phyloP scores from a whole-genome alignment of 1,140 invertebrate genomes.

The Colletes gigas region DNA sequence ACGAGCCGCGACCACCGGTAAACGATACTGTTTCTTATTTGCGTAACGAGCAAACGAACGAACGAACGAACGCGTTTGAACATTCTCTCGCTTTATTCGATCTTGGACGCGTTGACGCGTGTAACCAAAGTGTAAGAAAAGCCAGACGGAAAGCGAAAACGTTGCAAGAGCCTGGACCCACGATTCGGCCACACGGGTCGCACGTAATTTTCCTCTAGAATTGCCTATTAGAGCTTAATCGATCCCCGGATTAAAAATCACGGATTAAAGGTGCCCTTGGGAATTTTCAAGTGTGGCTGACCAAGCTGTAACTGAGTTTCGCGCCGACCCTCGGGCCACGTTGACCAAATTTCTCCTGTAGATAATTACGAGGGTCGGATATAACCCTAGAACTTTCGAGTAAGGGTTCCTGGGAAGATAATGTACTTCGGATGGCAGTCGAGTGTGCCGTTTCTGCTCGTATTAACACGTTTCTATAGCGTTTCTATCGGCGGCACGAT shows the following conservation, averaged over 20 bases:
- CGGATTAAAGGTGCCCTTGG: slow-evolving; percentile 71
- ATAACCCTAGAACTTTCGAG: slow-evolving; percentile 25
- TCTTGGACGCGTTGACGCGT: too few relatives aligned
- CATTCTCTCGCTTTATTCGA: too few relatives aligned
- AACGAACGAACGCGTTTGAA: neutral
- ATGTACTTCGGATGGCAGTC: slow-evolving; percentile 25
- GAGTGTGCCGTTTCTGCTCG: slow-evolving; percentile 18
- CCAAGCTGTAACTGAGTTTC: slow-evolving; percentile 77
- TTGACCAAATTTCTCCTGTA: slow-evolving; percentile 77
- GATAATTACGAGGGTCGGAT: slow-evolving; percentile 78
- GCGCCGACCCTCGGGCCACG: slow-evolving; percentile 69
- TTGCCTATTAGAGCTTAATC: slow-evolving; percentile 72
- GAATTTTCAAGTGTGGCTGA: slow-evolving; percentile 68
- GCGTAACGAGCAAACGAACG: neutral
- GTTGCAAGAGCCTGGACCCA: neutral
- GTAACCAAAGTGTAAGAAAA: neutral
- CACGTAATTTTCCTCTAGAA: slow-evolving; percentile 54
- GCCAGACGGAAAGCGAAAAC: neutral
- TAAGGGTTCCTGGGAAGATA: slow-evolving; percentile 44
- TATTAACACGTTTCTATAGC: slow-evolving; percentile 10
- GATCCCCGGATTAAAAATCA: slow-evolving; percentile 74
- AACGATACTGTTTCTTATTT: slow-evolving; percentile 15
- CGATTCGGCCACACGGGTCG: neutral
- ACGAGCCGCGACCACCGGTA: neutral
- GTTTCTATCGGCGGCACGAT: too few relatives aligned